A percentile compares a stretch with the other conserved stretches of the same genome.
These are phyloP conservation scores for Rhopalosiphum nymphaeae DNA, from an alignment of 2,888 invertebrate species.

Conservation along the genomic window DNA sequence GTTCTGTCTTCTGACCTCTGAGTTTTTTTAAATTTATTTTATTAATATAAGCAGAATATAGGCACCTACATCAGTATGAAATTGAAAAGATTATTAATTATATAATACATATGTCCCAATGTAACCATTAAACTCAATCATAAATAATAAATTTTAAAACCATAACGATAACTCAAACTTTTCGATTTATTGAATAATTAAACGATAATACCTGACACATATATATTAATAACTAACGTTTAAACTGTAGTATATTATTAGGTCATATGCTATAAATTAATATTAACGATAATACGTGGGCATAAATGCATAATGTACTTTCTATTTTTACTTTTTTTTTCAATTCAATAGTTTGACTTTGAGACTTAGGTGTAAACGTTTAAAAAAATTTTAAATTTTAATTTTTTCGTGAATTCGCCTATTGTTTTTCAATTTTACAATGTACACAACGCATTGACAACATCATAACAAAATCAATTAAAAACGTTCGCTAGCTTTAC, in stretches of 20 bases:
- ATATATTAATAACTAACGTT: not conserved
- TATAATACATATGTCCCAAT: not conserved
- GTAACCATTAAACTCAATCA: not conserved
- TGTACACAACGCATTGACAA: not conserved
- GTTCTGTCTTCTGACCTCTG: not conserved
- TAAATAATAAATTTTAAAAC: constrained; percentile 19
- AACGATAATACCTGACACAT: constrained; percentile 11
- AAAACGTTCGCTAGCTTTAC: not conserved
- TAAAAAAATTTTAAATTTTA: not conserved
- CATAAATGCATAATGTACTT: not conserved
- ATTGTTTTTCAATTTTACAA: not conserved
- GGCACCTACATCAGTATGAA: not conserved
- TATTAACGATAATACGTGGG: not conserved
- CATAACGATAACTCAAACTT: constrained; percentile 10
- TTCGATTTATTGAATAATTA: constrained; percentile 19
- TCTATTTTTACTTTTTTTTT: not conserved
- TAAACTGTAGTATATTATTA: not conserved
- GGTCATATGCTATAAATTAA: not conserved
- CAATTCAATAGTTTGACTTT: not conserved
- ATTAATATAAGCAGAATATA: not conserved
- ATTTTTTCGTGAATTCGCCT: not conserved
- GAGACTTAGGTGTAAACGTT: not conserved
- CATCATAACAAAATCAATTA: not conserved
- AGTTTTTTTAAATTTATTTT: not conserved
- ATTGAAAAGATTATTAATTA: not conserved